These are phyloP conservation scores for Melitaea athalia DNA, from an alignment of 2,888 invertebrate species.

Conservation along the genomic window DNA sequence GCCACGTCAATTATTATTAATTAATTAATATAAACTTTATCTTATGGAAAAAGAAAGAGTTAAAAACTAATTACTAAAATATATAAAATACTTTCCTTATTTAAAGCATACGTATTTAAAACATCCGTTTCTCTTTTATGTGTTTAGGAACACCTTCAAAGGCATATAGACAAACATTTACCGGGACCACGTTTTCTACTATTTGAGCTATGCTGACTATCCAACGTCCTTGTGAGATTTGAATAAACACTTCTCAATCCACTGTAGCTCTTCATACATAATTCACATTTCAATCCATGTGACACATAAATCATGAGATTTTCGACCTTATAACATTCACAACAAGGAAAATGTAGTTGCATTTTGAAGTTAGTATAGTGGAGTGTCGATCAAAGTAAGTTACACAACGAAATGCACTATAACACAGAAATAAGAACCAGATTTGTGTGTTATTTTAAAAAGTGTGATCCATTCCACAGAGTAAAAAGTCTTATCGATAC, in stretches of 20 bases:
- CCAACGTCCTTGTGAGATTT: slow-evolving; percentile 20
- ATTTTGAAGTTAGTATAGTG: neutral
- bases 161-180: neutral
- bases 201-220: slow-evolving; percentile 12
- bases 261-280: slow-evolving; percentile 8
- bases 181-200: slow-evolving; percentile 8
- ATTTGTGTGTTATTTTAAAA: neutral
- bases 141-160: neutral
- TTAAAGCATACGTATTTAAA: no score
- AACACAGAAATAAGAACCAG: neutral
- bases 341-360: neutral
- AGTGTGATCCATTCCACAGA: slow-evolving; percentile 24
- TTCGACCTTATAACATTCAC: neutral
- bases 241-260: slow-evolving; percentile 13
- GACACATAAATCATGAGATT: neutral
- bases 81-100: no score
- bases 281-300: neutral
- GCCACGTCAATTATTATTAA: no score
- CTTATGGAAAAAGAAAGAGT: no score
- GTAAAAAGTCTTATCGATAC: slow-evolving; percentile 25
- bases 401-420: neutral
- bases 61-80: no score
- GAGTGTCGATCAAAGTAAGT: neutral
- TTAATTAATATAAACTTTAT: no score
- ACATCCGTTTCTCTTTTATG: no score